Conservation (phyloP, 2,113 vertebrate genomes). For the Strix uralensis region DNA sequence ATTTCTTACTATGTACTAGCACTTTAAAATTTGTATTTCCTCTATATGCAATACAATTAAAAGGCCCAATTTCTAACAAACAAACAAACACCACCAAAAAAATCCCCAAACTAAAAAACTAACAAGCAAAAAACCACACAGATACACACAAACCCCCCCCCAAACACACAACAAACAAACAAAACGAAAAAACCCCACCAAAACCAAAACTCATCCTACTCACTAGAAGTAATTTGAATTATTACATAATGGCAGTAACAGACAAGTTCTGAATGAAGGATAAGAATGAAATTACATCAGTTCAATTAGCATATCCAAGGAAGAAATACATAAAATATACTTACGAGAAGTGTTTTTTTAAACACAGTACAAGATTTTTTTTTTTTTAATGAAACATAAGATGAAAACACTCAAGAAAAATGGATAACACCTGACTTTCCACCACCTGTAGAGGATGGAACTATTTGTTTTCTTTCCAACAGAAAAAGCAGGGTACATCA, state of each 20-base stretch:
- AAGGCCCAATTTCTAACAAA: not conserved
- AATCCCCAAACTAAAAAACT: not conserved
- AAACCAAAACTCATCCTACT: not conserved
- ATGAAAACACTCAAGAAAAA: not conserved
- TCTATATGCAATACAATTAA: not conserved
- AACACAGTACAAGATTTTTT: not conserved
- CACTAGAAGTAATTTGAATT: not conserved
- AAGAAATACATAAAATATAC: not conserved
- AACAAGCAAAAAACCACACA: not conserved
- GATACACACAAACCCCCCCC: too few relatives aligned
- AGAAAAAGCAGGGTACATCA: not conserved
- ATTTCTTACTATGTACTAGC: not conserved
- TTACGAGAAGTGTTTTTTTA: not conserved
- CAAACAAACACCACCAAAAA: too few relatives aligned
- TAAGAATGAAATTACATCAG: not conserved
- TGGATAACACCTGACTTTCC: not conserved
- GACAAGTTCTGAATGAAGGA: not conserved
- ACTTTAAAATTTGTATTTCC: not conserved
- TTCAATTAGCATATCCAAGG: not conserved
- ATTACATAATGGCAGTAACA: not conserved
- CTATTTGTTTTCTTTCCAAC: not conserved
- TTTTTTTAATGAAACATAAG: not conserved
- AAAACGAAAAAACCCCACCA: not conserved
- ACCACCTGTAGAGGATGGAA: not conserved
- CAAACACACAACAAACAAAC: not conserved